Percentiles rank a stretch among this genome's conserved stretches.
Conservation (phyloP, 2,113 vertebrate species). For the Semnornis frantzii region DNA sequence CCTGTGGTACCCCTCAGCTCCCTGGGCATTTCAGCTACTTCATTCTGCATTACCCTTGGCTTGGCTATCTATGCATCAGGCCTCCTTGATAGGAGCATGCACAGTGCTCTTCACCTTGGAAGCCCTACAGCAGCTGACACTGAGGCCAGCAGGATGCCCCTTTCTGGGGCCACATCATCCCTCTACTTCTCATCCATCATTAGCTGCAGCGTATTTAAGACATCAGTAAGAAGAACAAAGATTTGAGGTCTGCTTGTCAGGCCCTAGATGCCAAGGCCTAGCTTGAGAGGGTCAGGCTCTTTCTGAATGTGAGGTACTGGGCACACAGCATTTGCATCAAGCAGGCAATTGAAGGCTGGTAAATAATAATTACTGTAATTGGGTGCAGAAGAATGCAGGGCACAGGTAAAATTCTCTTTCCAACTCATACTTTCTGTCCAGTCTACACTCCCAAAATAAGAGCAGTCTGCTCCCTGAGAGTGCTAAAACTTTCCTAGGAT, state of each 20-base stretch:
- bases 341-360: neutral
- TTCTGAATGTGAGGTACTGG: neutral
- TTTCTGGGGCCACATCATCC: accelerated
- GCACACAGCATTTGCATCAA: neutral
- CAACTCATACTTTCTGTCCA: neutral
- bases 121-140: neutral
- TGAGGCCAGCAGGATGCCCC: neutral
- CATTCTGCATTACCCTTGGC: neutral
- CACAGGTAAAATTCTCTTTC: neutral
- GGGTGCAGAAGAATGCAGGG: neutral
- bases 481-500: neutral
- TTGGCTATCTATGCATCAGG: neutral
- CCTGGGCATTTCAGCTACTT: neutral
- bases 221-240: neutral
- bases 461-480: neutral
- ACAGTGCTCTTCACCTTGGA: neutral
- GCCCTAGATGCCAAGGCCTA: neutral
- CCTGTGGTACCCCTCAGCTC: neutral
- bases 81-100: neutral
- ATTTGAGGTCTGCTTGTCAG: neutral
- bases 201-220: neutral
- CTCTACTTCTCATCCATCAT: neutral
- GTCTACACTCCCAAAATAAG: neutral
- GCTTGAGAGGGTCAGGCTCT: neutral
- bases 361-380: neutral